Base-by-base conservation (phyloP, 1,140 invertebrate species). In the Alviniconcha marisindica region DNA sequence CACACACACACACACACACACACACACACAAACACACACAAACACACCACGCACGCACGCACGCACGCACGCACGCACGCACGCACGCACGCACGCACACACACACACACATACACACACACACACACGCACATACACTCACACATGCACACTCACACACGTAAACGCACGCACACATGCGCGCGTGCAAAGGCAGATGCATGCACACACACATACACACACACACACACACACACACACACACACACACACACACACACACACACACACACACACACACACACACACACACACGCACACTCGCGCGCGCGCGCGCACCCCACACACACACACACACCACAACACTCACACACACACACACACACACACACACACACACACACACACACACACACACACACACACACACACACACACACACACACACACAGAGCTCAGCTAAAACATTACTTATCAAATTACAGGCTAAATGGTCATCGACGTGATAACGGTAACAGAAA, bases 141-240 rank as follows among this genome's bases (percentile, higher is more conserved):
- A 28, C 24, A 60, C 24, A 60, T 24, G 24, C 24, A 60, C 10
- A 60, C 24, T 12, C 56, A 60, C 18, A 60, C 56, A 60, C 18
- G 24, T 24, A 60, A 4, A 33, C 63, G 28, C 28, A 33, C 63
- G 33, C 28, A 33, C 63, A 69, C 28, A 33, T 31, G 33, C 28
- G 18, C 63, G 12, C 28, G 33, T 31, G 18, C 28, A 69, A 14
- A 69, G 3, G 36, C 63, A 69, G 28, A 69, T 31, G 36, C 63
- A 69, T 31, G 36, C 63, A 69, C 63, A 69, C 63, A 69, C 28
- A 69, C 63, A 69, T 31, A 69, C 63, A 69, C 33, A 69, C 33
- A 69, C 63, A 69, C 63, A 69, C 63, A 69, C 63, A 69, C 63
- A 69, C 33, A 69, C 63, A 69, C 63, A 36, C 63, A 69, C 63